Base-by-base conservation (phyloP, 2,113 vertebrate species). In the Spermophilus dauricus region DNA sequence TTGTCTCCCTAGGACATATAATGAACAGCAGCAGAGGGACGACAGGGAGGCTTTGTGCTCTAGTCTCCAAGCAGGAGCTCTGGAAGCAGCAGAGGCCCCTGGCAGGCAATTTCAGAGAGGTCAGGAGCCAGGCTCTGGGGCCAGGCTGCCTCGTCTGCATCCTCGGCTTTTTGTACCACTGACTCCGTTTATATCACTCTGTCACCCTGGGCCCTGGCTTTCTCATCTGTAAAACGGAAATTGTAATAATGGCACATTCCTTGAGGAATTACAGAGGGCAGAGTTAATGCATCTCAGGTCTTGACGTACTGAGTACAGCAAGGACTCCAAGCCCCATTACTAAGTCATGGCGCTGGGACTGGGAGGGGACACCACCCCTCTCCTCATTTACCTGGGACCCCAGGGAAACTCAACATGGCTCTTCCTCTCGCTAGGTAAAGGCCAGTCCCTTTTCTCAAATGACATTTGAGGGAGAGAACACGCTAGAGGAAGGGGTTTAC, bases 261-360 rank as follows among this genome's bases (percentile, higher is more conserved):
- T 70, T 16, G 2, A 5, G 12, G 63, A 75, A 53, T 53, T 91
- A 51, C 1, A 10, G 56, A 90, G 42, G 78, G 48, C 39, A 0
- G 30, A 92, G 39, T 17, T 65, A 56, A 34, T 13, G 37, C 30
- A 51, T 77, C 65, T 42, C 22, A 48, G 13, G 30, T 17, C 45
- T 83, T 28, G 18, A 65, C 34, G 30, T 30, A 5, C 10, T 61
- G 22, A 28, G 56, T 45, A 63, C 56, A 65, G 1, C 14, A 73
- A 82, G 65, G 58, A 37, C 39, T 84, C 82, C 3, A 48, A 69
- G 65, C 8, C 34, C 26, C 20, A 1, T 73, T 13, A 34, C 10
- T 2, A 78, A 0, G 16, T 7, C 0, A 0, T 8, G 77, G 10
- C 5, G 9, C 14, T 8, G 45, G 42, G 20, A n/a, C 5, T 30